These are phyloP conservation scores for Glareola pratincola DNA, from an alignment of 2,113 vertebrate species.

Conservation along the genomic window DNA sequence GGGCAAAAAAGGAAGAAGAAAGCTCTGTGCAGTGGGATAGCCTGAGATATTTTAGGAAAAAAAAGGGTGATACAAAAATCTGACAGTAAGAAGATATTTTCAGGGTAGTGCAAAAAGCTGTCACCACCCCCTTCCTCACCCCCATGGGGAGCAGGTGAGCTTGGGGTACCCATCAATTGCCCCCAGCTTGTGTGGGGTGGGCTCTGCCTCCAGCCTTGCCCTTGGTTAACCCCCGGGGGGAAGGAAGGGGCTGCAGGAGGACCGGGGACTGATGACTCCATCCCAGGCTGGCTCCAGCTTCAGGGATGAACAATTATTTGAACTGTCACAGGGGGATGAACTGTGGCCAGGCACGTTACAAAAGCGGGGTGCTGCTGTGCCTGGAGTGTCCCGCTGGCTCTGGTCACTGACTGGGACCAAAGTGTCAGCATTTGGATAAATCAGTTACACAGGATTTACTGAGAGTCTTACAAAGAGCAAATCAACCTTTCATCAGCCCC, in stretches of 20 bases:
- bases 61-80: not conserved
- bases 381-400: not conserved
- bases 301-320: not conserved
- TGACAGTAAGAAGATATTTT: not conserved
- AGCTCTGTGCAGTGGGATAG: not conserved
- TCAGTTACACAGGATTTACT: not conserved
- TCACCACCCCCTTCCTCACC: fast-evolving
- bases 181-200: too few relatives aligned
- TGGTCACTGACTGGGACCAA: fast-evolving
- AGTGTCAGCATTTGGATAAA: not conserved
- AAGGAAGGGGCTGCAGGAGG: not conserved
- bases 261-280: fast-evolving
- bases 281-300: not conserved
- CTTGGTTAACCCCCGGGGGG: fast-evolving
- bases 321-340: not conserved
- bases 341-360: not conserved
- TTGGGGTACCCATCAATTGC: fast-evolving
- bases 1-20: not conserved
- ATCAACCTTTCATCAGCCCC: not conserved
- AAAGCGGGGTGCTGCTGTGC: not conserved
- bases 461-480: not conserved
- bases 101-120: not conserved
- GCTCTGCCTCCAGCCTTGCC: not conserved
- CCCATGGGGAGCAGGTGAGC: not conserved
- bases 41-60: not conserved